Percentiles rank a stretch among this genome's conserved stretches.
Conservation (phyloP, 1,140 invertebrate genomes). For the Planococcus citri region DNA sequence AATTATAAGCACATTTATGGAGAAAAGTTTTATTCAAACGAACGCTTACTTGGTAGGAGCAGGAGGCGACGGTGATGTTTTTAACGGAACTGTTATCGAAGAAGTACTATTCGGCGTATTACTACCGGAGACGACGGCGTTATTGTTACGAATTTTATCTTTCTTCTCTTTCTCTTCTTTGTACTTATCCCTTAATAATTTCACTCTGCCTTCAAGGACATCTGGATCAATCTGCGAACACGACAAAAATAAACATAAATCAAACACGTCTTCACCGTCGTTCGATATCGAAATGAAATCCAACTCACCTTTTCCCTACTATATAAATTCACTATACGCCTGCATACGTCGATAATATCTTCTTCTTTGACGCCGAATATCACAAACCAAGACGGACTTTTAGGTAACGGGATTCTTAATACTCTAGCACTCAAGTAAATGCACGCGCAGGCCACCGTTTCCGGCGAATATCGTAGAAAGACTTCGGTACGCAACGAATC, state of each 20-base stretch:
- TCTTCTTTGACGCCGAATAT: conserved; percentile 72
- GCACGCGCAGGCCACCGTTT: conserved; percentile 96
- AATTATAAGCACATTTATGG: too few relatives aligned
- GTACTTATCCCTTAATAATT: conserved; percentile 23
- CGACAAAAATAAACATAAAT: conserved; percentile 14
- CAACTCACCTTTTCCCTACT: conserved; percentile 55
- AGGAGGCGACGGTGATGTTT: background rate
- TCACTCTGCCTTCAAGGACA: conserved; percentile 21
- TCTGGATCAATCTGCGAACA: conserved; percentile 20
- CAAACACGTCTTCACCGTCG: too few relatives aligned
- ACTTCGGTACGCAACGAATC: conserved; percentile 93
- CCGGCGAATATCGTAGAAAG: conserved; percentile 88
- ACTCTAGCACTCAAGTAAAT: conserved; percentile 88
- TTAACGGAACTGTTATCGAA: background rate
- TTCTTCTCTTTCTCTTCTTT: conserved; percentile 22
- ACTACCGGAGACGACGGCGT: background rate
- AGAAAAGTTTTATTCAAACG: background rate
- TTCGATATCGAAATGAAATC: background rate
- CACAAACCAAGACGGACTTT: conserved; percentile 75
- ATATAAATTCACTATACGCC: conserved; percentile 73
- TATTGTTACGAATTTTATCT: background rate
- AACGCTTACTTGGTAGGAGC: background rate
- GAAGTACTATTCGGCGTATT: background rate
- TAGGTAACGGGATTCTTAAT: conserved; percentile 70
- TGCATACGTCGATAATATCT: conserved; percentile 72